These are phyloP conservation scores for Rhynchotus rufescens DNA, from an alignment of 2,797 vertebrate genomes.

Conservation along the genomic window DNA sequence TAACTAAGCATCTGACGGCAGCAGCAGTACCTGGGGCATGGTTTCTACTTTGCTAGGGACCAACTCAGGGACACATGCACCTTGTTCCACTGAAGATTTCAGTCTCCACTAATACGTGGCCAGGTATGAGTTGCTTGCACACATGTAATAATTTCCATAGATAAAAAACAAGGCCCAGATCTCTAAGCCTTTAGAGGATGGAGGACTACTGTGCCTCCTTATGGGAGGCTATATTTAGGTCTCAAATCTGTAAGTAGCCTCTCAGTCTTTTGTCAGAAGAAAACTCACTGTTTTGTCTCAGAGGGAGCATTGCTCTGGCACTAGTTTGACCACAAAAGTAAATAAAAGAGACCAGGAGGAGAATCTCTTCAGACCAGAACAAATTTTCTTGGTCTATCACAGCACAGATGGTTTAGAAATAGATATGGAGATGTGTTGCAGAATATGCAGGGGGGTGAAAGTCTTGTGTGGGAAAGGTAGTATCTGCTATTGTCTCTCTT, in stretches of 20 bases:
- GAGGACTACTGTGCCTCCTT: neutral
- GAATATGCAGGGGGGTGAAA: neutral
- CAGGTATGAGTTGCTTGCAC: neutral
- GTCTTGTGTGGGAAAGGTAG: neutral
- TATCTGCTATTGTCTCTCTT: neutral
- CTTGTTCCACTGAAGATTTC: neutral
- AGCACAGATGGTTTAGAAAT: neutral
- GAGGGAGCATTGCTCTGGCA: neutral
- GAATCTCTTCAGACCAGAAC: neutral
- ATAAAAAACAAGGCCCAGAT: neutral
- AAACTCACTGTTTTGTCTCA: neutral
- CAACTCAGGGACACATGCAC: accelerated
- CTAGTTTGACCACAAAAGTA: too few relatives aligned
- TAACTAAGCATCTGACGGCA: accelerated
- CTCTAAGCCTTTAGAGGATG: neutral
- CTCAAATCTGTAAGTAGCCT: neutral
- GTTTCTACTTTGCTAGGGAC: neutral
- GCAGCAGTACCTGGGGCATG: accelerated
- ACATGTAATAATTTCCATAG: accelerated
- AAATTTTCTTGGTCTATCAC: neutral
- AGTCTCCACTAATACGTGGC: neutral
- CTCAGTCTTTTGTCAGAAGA: neutral
- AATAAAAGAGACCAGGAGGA: neutral
- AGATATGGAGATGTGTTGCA: neutral
- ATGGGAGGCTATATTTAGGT: neutral